These are phyloP conservation scores for Enteromius afrohamiltoni DNA, from an alignment of 2,797 vertebrate genomes.

Conservation along the genomic window DNA sequence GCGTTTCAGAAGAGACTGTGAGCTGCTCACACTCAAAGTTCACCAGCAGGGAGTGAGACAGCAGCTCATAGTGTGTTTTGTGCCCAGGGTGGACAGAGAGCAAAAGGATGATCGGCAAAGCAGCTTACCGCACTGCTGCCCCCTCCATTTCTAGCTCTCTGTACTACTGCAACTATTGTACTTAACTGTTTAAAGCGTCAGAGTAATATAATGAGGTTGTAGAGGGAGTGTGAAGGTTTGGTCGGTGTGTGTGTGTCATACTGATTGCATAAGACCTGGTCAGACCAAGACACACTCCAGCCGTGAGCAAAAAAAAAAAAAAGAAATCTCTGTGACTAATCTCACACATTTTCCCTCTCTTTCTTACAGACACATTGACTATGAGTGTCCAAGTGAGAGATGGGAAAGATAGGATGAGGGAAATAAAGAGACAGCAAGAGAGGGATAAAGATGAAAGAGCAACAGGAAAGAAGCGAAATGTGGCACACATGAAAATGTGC, in stretches of 20 bases:
- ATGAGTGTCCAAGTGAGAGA: slow-evolving; percentile 35
- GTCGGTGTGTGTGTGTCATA: background rate
- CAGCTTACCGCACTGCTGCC: background rate
- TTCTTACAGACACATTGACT: slow-evolving; percentile 36
- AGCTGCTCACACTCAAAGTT: background rate
- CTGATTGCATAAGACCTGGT: slow-evolving; percentile 27
- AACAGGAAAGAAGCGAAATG: slow-evolving; percentile 10
- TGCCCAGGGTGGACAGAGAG: slow-evolving; percentile 14
- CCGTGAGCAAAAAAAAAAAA: slow-evolving; percentile 38
- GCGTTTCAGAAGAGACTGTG: background rate
- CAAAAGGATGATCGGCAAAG: slow-evolving; percentile 44
- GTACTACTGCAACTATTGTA: slow-evolving; percentile 39
- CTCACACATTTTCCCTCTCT: slow-evolving; percentile 63
- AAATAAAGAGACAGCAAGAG: slow-evolving; percentile 23
- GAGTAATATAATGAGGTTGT: slow-evolving; percentile 6
- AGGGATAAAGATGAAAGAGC: slow-evolving; percentile 32
- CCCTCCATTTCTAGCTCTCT: slow-evolving; percentile 8
- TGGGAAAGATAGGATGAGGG: slow-evolving; percentile 20
- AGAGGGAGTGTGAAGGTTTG: slow-evolving; percentile 1
- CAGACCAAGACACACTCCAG: slow-evolving; percentile 53
- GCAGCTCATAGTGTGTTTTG: background rate
- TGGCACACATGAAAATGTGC: background rate
- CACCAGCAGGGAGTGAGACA: slow-evolving; percentile 26
- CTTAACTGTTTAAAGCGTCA: slow-evolving; percentile 29
- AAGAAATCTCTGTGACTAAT: slow-evolving; percentile 78